A percentile compares a stretch with the other conserved stretches of the same genome.
These are phyloP conservation scores for Bettongia penicillata DNA, from an alignment of 2,113 vertebrate genomes.

Conservation along the genomic window DNA sequence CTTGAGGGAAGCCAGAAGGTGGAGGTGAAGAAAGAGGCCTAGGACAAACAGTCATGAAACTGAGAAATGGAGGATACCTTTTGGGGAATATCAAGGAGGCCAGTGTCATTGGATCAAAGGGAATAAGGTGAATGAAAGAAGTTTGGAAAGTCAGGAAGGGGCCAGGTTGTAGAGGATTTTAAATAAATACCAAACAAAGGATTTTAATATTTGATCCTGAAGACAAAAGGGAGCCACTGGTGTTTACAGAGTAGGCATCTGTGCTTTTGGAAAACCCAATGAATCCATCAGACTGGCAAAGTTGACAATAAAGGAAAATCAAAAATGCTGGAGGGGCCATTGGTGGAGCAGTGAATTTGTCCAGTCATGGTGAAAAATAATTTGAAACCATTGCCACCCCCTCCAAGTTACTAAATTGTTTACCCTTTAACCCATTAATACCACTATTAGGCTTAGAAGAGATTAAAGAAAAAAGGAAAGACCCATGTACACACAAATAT, in stretches of 20 bases:
- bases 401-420: background rate
- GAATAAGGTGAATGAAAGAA: background rate
- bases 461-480: background rate
- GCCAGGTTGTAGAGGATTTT: background rate
- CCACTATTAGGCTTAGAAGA: background rate
- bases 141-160: background rate
- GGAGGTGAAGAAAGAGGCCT: background rate
- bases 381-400: background rate
- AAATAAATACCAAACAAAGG: background rate
- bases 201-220: background rate
- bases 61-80: background rate
- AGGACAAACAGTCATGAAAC: background rate
- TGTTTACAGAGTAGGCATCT: background rate
- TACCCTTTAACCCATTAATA: background rate
- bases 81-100: background rate
- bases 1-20: background rate
- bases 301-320: background rate
- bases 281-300: background rate
- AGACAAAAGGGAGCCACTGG: background rate
- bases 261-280: background rate
- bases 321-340: background rate
- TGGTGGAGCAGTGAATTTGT: background rate
- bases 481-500: background rate
- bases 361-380: background rate
- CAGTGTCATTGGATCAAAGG: background rate